phyloP scores from a whole-genome alignment of 2,797 vertebrate genomes.

The Hoplostethus mediterraneus region DNA sequence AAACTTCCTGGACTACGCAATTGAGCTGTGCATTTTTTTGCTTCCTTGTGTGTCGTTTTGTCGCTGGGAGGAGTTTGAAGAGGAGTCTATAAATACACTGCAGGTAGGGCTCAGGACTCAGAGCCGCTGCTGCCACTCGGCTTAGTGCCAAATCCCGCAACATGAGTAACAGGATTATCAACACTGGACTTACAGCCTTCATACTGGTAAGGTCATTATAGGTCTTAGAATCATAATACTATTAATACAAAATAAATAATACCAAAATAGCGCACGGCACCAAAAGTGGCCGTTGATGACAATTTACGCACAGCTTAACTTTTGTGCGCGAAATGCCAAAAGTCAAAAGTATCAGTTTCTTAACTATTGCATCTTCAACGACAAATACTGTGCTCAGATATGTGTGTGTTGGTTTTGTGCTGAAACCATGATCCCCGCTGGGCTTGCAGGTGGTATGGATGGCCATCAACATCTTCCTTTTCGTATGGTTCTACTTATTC shows the following conservation, averaged over 20 bases:
- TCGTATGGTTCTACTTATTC: constrained; percentile 85
- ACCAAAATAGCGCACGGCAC: no score
- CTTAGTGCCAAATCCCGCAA: background rate
- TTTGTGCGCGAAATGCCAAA: background rate
- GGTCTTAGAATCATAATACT: no score
- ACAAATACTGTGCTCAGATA: background rate
- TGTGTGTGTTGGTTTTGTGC: background rate
- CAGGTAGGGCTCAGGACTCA: constrained; percentile 13
- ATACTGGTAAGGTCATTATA: constrained; percentile 84
- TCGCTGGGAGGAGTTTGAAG: constrained; percentile 62
- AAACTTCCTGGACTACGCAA: background rate
- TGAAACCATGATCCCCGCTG: background rate
- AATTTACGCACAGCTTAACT: constrained; percentile 4
- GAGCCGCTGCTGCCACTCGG: background rate
- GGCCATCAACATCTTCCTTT: constrained; percentile 91
- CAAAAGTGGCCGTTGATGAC: background rate
- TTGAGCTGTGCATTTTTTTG: background rate
- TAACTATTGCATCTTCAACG: background rate
- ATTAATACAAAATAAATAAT: no score
- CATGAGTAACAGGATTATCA: constrained; percentile 92
- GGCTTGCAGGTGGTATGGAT: constrained; percentile 89
- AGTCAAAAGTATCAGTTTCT: background rate
- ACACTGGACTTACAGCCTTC: constrained; percentile 87
- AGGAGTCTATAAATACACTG: constrained; percentile 21
- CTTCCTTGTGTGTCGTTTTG: constrained; percentile 9